Conservation (phyloP, 2,888 invertebrate genomes). For the Heteromyza rotundicornis region DNA sequence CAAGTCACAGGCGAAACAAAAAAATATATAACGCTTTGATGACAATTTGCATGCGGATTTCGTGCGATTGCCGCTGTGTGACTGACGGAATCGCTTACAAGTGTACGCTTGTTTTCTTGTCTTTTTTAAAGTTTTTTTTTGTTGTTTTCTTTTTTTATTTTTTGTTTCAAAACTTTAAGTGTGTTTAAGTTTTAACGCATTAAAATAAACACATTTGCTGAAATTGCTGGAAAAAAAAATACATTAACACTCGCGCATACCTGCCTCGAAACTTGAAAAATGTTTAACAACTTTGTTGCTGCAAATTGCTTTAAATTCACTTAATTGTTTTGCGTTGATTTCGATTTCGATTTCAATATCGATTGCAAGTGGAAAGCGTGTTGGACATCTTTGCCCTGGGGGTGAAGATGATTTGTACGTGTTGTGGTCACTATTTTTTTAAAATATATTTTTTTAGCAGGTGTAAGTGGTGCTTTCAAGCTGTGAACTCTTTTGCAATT, state of each 20-base stretch:
- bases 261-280: neutral
- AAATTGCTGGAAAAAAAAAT: too few relatives aligned
- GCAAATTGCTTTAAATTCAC: constrained; percentile 22
- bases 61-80: constrained; percentile 1
- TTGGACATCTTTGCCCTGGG: constrained; percentile 1
- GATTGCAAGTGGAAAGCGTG: constrained; percentile 23
- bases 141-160: neutral
- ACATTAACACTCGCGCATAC: neutral
- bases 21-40: too few relatives aligned
- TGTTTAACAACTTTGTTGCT: constrained; percentile 10
- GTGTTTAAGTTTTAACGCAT: neutral
- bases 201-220: neutral
- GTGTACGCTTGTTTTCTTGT: neutral
- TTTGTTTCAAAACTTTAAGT: constrained; percentile 1
- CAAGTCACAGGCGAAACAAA: too few relatives aligned
- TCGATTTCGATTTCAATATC: constrained; percentile 36
- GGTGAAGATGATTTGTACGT: too few relatives aligned
- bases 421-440: too few relatives aligned
- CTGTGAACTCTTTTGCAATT: too few relatives aligned
- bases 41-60: neutral
- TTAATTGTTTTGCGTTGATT: constrained; percentile 15
- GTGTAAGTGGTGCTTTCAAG: too few relatives aligned
- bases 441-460: too few relatives aligned
- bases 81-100: neutral
- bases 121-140: too few relatives aligned